Evolutionary conservation across 1,140 invertebrate genomes (phyloP).

Genomic region (Helicoverpa zea): DNA sequence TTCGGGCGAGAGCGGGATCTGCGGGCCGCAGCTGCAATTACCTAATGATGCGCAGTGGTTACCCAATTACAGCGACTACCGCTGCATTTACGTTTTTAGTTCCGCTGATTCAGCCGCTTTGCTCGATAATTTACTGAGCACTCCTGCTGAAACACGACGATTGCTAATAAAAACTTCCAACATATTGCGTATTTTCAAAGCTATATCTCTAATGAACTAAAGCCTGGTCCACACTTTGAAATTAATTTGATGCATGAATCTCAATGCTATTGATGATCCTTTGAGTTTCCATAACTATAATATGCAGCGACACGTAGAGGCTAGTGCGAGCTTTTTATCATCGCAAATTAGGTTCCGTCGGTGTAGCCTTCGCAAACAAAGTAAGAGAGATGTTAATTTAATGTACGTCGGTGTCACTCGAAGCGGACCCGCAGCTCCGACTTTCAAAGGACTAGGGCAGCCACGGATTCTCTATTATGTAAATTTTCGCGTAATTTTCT

Average conservation of each 20-base stretch:
- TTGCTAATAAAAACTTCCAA: slow-evolving; percentile 19
- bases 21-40: slow-evolving; percentile 74
- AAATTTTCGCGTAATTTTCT: slow-evolving; percentile 84
- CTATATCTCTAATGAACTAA: neutral
- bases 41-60: slow-evolving; percentile 80
- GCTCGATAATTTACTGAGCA: slow-evolving; percentile 56
- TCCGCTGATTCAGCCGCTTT: slow-evolving; percentile 63
- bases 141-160: slow-evolving; percentile 48
- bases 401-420: slow-evolving; percentile 80
- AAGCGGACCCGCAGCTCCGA: slow-evolving; percentile 67
- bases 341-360: slow-evolving; percentile 67
- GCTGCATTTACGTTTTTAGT: slow-evolving; percentile 77
- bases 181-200: neutral
- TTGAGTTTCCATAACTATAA: slow-evolving; percentile 36
- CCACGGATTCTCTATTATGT: slow-evolving; percentile 85
- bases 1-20: slow-evolving; percentile 51
- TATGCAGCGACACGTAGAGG: slow-evolving; percentile 32
- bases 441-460: slow-evolving; percentile 82
- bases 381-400: slow-evolving; percentile 83
- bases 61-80: slow-evolving; percentile 74
- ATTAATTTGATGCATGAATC: neutral
- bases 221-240: neutral
- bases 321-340: slow-evolving; percentile 49
- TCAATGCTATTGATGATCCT: slow-evolving; percentile 20
- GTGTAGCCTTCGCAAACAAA: slow-evolving; percentile 75